Base-by-base conservation (phyloP, 2,888 invertebrate species). In the Machimus rusticus region DNA sequence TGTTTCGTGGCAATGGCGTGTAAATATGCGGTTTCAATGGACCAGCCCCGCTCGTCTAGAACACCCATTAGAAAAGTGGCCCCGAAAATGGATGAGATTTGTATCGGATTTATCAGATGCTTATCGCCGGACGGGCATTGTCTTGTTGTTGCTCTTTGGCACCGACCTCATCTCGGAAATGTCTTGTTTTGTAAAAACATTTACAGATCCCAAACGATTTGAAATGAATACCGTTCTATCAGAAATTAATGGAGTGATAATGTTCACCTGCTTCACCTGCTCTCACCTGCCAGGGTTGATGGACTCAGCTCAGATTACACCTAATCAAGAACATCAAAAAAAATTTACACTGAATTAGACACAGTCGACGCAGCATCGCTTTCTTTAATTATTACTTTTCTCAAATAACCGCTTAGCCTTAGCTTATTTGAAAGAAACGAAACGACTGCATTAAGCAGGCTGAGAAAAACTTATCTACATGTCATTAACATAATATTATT, bases 21-120 rank as follows among this genome's bases (percentile, higher is more conserved):
- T 88, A 88, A 88, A 88, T 87, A 87, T 88, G 87, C 86, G 88
- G 88, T 87, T 81, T 86, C 74, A 85, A 86, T 51, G 74, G 74
- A 23, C 85, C 74, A 74, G 55, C 85, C 85, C 46, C 74, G 31
- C 74, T 74, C 74, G 74, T n/a, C 74, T 74, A 34, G 85, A 85
- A 74, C 74, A 85, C 85, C 85, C 85, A 82, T 86, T 79, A 76
- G 86, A 82, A 23, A 51, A 81, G 46, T 43, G 39, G 66, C 39
- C 79, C 28, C 86, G 81, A 88, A 86, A 88, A 88, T 86, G 86
- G 82, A 86, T 88, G 86, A 82, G 86, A 88, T 88, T 66, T 79
- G 81, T 88, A 86, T 86, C 86, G 76, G 81, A 81, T 87, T 78
- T 86, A 87, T 86, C 86, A 74, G 87, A 86, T 86, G 51, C 74